Conservation (phyloP, 2,113 vertebrate species). For the Acrocephalus arundinaceus region DNA sequence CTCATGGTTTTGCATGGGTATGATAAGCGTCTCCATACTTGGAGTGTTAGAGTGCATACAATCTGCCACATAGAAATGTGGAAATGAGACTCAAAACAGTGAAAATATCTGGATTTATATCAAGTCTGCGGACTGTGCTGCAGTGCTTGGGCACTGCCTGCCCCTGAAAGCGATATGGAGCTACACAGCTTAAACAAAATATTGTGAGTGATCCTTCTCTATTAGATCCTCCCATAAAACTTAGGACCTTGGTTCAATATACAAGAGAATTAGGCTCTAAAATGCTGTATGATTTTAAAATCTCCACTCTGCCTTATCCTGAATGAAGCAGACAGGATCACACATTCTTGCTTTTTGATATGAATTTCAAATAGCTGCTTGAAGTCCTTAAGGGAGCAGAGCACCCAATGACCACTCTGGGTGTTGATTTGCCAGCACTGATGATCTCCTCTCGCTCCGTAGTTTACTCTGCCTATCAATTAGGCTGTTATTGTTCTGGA, state of each 20-base stretch:
- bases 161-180: neutral
- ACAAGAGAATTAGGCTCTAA: neutral
- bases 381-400: neutral
- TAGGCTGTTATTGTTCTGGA: slow-evolving; percentile 33
- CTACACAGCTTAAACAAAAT: neutral
- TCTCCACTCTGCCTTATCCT: neutral
- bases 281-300: neutral
- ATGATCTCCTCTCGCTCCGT: neutral
- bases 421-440: neutral
- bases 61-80: neutral
- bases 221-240: neutral
- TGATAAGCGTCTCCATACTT: neutral
- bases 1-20: neutral
- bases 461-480: neutral
- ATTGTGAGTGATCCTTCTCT: neutral
- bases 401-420: neutral
- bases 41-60: neutral
- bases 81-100: neutral
- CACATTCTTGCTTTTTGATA: neutral
- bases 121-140: neutral
- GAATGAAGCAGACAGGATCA: neutral
- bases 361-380: neutral
- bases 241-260: neutral
- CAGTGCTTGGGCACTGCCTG: neutral
- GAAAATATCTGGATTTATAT: neutral